Conservation (phyloP, 2,888 invertebrate genomes). For the Zootermopsis nevadensis region DNA sequence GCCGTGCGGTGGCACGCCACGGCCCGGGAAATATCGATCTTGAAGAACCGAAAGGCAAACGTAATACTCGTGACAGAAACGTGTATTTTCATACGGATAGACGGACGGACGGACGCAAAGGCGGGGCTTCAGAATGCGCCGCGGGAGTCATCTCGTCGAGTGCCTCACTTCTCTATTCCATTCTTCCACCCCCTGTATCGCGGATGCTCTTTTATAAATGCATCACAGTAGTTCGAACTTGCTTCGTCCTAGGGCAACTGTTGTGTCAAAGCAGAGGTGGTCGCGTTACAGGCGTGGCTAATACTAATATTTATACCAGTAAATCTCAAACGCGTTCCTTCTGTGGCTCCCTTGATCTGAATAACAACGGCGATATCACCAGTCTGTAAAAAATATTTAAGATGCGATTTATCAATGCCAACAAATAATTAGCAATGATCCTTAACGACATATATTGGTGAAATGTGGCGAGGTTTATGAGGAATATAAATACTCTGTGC, state of each 20-base stretch:
- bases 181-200: neutral
- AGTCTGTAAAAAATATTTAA: no score
- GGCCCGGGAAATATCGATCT: neutral
- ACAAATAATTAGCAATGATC: no score
- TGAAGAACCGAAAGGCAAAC: neutral
- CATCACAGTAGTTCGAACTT: neutral
- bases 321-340: no score
- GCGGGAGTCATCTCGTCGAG: neutral
- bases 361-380: no score
- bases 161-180: neutral
- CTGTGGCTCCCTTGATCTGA: no score
- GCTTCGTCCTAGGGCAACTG: neutral
- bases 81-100: neutral
- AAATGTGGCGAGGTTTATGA: no score
- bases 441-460: no score
- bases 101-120: neutral
- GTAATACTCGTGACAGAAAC: slow-evolving; percentile 3
- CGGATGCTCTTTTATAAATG: neutral
- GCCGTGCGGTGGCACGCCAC: neutral
- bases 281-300: no score
- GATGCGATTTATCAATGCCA: no score
- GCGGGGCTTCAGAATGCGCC: neutral
- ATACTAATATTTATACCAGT: no score
- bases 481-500: no score
- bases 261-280: no score